A percentile compares a stretch with the other conserved stretches of the same genome.
Conservation (phyloP, 2,888 invertebrate genomes). For the Pyrgus malvae region DNA sequence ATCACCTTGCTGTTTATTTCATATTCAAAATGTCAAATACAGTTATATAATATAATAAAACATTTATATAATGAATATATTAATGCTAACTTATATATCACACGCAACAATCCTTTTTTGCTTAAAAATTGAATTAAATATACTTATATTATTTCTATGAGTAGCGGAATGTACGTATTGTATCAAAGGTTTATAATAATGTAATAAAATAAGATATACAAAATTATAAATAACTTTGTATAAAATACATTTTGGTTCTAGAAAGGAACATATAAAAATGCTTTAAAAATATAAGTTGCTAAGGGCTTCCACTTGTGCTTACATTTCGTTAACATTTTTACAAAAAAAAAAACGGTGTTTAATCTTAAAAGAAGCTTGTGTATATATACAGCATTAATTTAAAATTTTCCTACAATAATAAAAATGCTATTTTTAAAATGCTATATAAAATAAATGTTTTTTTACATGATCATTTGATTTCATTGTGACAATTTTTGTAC, state of each 20-base stretch:
- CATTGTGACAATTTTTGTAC: constrained; percentile 1
- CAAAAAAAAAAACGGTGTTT: too few relatives aligned
- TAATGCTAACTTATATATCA: too few relatives aligned
- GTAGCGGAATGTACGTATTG: constrained; percentile 62
- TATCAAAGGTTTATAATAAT: constrained; percentile 40
- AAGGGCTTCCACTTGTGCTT: too few relatives aligned
- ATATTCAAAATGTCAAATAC: neutral
- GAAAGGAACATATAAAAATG: constrained; percentile 31
- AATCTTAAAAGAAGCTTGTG: too few relatives aligned
- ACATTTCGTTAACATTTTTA: too few relatives aligned
- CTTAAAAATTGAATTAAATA: constrained; percentile 23
- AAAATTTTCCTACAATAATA: neutral
- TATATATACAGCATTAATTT: too few relatives aligned
- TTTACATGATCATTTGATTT: neutral
- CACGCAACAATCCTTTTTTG: constrained; percentile 4
- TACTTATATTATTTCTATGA: constrained; percentile 28
- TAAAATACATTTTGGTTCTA: constrained; percentile 33
- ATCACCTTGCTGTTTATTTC: neutral
- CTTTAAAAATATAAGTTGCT: neutral
- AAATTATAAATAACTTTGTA: neutral
- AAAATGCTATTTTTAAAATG: neutral
- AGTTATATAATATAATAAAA: neutral
- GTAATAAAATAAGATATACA: neutral
- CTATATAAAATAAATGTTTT: neutral
- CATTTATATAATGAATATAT: neutral